phyloP scores from a whole-genome alignment of 2,113 vertebrate genomes.

The Girardinichthys multiradiatus region DNA sequence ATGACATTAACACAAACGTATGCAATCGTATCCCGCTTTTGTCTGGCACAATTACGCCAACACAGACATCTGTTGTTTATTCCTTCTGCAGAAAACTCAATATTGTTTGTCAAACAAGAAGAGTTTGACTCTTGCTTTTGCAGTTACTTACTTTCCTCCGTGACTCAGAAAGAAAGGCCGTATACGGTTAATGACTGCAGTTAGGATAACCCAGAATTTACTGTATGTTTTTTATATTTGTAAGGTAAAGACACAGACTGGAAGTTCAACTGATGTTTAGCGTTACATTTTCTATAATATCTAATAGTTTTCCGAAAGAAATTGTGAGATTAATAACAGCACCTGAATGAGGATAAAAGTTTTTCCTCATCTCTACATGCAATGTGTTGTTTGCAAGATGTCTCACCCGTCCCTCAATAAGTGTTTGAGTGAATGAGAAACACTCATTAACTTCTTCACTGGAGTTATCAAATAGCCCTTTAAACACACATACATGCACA shows the following conservation, averaged over 20 bases:
- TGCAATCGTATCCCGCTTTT: background rate
- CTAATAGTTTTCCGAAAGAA: background rate
- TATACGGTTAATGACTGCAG: background rate
- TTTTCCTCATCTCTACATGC: slow-evolving; percentile 17
- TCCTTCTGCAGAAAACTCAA: slow-evolving; percentile 2
- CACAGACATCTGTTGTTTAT: slow-evolving; percentile 41
- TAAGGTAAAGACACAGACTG: background rate
- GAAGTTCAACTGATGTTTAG: background rate
- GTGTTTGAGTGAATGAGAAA: slow-evolving; percentile 62
- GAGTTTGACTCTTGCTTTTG: slow-evolving; percentile 1
- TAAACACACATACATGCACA: slow-evolving; percentile 27
- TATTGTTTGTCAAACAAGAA: slow-evolving; percentile 12
- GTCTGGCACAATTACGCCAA: slow-evolving; percentile 6
- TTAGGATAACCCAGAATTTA: background rate
- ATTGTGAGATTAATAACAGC: background rate
- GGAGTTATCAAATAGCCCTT: slow-evolving; percentile 60
- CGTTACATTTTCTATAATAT: background rate
- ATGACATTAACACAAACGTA: slow-evolving; percentile 18
- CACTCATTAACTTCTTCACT: slow-evolving; percentile 61
- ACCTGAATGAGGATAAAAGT: background rate
- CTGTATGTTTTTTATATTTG: too few species aligned
- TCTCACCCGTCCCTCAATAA: slow-evolving; percentile 66
- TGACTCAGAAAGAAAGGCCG: slow-evolving; percentile 1
- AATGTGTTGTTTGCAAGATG: slow-evolving; percentile 17
- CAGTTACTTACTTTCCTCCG: background rate